Conservation (phyloP, 2,113 vertebrate genomes). For the Pampusana beccarii region DNA sequence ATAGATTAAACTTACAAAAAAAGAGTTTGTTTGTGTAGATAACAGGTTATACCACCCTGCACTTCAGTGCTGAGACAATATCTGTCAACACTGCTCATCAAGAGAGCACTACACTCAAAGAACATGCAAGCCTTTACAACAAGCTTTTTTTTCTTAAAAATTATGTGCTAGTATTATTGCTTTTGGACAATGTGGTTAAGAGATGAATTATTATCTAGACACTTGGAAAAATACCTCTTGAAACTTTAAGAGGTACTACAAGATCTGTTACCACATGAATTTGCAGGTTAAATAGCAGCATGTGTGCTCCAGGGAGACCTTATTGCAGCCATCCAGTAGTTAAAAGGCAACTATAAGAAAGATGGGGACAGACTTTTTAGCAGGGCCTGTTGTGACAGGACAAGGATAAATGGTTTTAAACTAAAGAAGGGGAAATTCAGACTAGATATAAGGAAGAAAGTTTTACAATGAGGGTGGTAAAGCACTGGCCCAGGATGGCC, state of each 20-base stretch:
- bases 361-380: too few species aligned
- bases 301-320: too few species aligned
- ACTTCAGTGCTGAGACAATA: not conserved
- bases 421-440: too few species aligned
- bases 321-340: too few species aligned
- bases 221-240: not conserved
- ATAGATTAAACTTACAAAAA: not conserved
- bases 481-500: too few species aligned
- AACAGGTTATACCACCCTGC: not conserved
- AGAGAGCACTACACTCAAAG: fast-evolving
- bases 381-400: too few species aligned
- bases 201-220: not conserved
- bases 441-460: too few species aligned
- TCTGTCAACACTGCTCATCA: not conserved
- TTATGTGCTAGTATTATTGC: fast-evolving
- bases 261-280: not conserved
- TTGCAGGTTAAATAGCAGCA: not conserved
- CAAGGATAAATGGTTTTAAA: too few species aligned
- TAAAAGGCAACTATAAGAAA: too few species aligned
- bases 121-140: not conserved
- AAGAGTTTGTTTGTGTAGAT: not conserved
- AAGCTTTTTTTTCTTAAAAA: not conserved
- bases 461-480: too few species aligned
- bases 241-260: not conserved
- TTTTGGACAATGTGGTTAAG: not conserved